These are phyloP conservation scores for Lanius collurio DNA, from an alignment of 2,113 vertebrate genomes.

Conservation along the genomic window DNA sequence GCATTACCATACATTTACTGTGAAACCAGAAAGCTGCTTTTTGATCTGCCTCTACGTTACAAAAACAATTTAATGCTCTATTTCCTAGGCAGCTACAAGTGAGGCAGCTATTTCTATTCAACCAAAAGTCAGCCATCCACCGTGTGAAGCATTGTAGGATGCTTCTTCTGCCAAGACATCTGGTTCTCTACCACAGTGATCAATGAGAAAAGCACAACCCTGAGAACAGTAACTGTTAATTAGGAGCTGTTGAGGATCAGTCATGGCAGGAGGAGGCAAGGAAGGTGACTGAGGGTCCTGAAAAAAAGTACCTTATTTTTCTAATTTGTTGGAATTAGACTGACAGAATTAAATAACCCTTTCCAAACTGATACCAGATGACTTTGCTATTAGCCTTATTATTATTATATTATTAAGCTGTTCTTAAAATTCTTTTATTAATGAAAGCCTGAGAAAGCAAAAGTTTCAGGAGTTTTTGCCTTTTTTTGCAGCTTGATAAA, in stretches of 20 bases:
- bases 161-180: background rate
- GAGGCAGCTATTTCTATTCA: background rate
- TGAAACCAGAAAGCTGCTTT: background rate
- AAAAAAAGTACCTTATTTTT: background rate
- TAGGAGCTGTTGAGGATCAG: background rate
- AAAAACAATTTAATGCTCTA: background rate
- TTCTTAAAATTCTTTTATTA: background rate
- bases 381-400: background rate
- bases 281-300: background rate
- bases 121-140: background rate
- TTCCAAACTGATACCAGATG: background rate
- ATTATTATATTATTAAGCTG: background rate
- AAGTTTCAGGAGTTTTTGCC: background rate
- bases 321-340: background rate
- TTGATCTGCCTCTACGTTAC: background rate
- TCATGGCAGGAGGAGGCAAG: background rate
- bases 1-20: background rate
- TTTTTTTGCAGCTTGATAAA: slow-evolving; percentile 80
- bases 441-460: background rate
- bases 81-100: background rate
- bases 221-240: background rate
- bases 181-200: background rate
- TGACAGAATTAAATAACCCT: background rate
- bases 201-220: background rate
- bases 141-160: background rate